Conservation (phyloP, 2,113 vertebrate species). For the Myrmophylax atrothorax region DNA sequence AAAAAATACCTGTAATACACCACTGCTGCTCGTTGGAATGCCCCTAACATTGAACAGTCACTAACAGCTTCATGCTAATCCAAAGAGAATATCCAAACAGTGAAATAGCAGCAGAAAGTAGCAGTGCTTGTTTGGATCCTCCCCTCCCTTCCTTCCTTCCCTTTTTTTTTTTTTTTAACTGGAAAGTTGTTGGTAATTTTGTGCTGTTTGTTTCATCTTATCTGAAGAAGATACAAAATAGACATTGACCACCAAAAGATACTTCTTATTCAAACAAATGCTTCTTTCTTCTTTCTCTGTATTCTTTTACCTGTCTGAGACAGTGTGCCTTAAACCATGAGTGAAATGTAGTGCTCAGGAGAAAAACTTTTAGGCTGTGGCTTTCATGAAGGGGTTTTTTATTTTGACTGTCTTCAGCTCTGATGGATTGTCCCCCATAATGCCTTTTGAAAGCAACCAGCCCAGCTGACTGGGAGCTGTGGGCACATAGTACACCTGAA, state of each 20-base stretch:
- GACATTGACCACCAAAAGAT: not conserved
- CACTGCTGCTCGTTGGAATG: not conserved
- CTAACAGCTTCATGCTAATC: not conserved
- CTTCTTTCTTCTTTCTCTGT: not conserved
- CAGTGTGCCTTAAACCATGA: not conserved
- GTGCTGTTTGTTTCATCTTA: not conserved
- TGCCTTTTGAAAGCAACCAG: not conserved
- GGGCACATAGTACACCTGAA: accelerated
- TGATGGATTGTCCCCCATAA: not conserved
- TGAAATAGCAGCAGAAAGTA: not conserved
- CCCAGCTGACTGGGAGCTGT: not conserved
- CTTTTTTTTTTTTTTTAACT: too few species aligned
- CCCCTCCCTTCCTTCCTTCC: too few species aligned
- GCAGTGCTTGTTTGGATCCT: not conserved
- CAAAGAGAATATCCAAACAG: not conserved
- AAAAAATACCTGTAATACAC: not conserved
- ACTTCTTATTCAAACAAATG: not conserved
- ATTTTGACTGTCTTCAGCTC: not conserved
- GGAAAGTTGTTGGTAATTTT: not conserved
- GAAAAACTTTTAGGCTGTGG: not conserved
- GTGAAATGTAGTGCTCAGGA: not conserved
- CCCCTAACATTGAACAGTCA: not conserved
- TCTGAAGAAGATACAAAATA: not conserved
- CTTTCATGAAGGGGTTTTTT: not conserved
- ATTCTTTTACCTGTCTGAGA: not conserved